Conservation (phyloP, 2,888 invertebrate genomes). For the Cosmorhoe ocellata region DNA sequence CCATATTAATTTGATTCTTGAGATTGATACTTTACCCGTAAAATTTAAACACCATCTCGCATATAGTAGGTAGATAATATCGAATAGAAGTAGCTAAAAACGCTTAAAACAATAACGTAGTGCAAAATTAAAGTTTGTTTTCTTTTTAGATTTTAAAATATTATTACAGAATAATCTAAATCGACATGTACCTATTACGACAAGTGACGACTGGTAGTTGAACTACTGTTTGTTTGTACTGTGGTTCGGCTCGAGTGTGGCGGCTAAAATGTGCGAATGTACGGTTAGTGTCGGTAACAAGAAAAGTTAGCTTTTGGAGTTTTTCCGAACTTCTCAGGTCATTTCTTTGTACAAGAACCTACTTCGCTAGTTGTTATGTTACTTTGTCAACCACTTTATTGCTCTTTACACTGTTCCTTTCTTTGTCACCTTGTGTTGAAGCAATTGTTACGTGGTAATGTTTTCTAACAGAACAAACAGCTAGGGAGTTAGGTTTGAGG, state of each 20-base stretch:
- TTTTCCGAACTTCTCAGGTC: constrained; percentile 13
- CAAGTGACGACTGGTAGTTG: neutral
- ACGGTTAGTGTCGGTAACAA: constrained; percentile 20
- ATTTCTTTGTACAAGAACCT: constrained; percentile 5
- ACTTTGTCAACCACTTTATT: constrained; percentile 16
- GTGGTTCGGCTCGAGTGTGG: neutral
- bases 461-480: too few species aligned
- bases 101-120: too few species aligned
- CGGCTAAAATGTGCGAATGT: constrained; percentile 13
- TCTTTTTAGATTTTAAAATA: too few species aligned
- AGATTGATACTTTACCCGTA: too few species aligned
- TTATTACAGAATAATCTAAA: neutral
- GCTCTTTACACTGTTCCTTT: neutral
- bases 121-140: too few species aligned
- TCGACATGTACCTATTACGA: neutral
- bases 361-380: constrained; percentile 3
- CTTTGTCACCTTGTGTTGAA: too few species aligned
- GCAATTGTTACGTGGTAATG: too few species aligned
- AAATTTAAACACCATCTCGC: too few species aligned
- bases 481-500: too few species aligned
- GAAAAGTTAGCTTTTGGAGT: constrained; percentile 21
- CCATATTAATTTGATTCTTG: too few species aligned
- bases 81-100: too few species aligned
- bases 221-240: neutral
- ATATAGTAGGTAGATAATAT: too few species aligned